phyloP scores from a whole-genome alignment of 2,113 vertebrate genomes.

The Penelope pileata region DNA sequence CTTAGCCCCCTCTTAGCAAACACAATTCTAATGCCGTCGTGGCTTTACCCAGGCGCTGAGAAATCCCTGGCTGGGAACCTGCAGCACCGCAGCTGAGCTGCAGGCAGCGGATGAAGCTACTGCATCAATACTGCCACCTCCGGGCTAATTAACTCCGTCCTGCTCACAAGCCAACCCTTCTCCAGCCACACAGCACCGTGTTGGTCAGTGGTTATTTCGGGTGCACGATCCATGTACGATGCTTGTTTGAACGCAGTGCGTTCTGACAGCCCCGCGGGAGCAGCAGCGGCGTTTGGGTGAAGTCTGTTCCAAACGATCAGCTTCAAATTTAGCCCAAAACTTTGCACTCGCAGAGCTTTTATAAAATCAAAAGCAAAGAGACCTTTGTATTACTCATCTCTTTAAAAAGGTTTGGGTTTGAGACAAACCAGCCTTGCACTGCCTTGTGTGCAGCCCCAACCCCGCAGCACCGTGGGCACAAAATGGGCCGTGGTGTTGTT shows the following conservation, averaged over 20 bases:
- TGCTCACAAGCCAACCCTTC: background rate
- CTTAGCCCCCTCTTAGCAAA: background rate
- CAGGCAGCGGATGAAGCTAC: background rate
- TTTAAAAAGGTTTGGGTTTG: background rate
- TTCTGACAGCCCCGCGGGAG: background rate
- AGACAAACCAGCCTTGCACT: background rate
- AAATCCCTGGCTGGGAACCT: background rate
- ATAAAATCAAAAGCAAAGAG: background rate
- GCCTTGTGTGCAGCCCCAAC: background rate
- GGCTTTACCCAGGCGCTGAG: accelerated
- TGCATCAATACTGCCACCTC: background rate
- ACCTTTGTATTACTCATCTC: background rate
- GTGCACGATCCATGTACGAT: accelerated
- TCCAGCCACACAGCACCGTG: background rate
- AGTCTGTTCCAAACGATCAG: background rate
- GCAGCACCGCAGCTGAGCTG: background rate
- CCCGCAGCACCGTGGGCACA: background rate
- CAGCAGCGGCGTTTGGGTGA: background rate
- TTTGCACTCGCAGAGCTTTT: background rate
- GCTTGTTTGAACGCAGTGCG: accelerated
- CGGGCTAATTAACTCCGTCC: background rate
- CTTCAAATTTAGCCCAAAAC: background rate
- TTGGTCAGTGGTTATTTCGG: background rate
- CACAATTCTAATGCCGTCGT: background rate
- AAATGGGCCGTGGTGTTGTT: background rate